phyloP scores from a whole-genome alignment of 2,113 vertebrate species.

The Mormyrus iriodes region DNA sequence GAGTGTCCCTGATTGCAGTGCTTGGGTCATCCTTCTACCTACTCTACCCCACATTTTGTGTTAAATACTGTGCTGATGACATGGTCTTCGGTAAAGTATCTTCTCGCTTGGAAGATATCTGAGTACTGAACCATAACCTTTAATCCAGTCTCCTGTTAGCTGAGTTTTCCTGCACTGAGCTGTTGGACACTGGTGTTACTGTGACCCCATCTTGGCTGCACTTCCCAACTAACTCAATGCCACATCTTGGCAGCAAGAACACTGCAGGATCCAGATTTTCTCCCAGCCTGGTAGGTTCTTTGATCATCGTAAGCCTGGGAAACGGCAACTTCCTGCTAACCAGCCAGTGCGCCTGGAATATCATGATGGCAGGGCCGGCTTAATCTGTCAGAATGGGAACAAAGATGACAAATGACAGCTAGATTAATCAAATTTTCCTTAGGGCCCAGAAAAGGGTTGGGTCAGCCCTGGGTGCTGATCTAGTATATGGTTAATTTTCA shows the following conservation, averaged over 20 bases:
- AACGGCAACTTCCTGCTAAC: neutral
- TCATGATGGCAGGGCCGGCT: neutral
- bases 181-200: neutral
- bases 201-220: neutral
- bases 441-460: neutral
- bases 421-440: neutral
- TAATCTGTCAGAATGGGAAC: neutral
- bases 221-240: neutral
- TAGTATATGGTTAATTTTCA: neutral
- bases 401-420: neutral
- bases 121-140: neutral
- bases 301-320: neutral
- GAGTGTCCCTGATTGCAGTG: neutral
- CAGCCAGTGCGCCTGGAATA: neutral
- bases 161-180: neutral
- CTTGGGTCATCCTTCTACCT: neutral
- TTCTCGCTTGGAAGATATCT: neutral
- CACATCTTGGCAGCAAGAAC: neutral
- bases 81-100: neutral
- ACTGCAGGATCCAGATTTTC: neutral
- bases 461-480: neutral
- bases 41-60: neutral
- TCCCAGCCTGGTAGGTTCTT: neutral
- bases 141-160: neutral
- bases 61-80: neutral